phyloP scores from a whole-genome alignment of 2,113 vertebrate genomes.

The Plectropomus leopardus region DNA sequence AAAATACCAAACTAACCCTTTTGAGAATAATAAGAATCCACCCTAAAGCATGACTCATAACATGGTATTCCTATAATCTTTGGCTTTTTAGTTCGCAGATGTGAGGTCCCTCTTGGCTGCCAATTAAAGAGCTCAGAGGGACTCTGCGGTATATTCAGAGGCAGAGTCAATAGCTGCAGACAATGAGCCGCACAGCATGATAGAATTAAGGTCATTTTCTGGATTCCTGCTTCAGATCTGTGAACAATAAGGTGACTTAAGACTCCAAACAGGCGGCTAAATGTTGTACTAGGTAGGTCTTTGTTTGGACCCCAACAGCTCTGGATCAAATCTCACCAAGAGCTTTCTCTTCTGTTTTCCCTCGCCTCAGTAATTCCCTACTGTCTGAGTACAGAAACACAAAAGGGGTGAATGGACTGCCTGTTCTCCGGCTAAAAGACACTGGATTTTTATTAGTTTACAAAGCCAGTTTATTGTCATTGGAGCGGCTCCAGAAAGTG shows the following conservation, averaged over 20 bases:
- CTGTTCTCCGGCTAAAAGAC: constrained; percentile 36
- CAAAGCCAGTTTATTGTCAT: constrained; percentile 50
- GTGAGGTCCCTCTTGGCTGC: constrained; percentile 27
- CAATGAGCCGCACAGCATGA: constrained; percentile 6
- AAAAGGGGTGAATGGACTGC: constrained; percentile 55
- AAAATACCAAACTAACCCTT: too few relatives aligned
- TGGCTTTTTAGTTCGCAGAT: constrained; percentile 31
- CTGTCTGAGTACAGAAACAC: constrained; percentile 51
- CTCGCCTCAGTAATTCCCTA: constrained; percentile 32
- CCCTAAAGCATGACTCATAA: constrained; percentile 52
- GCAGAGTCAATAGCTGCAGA: constrained; percentile 15
- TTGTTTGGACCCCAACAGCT: constrained; percentile 33
- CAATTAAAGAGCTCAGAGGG: constrained; percentile 31
- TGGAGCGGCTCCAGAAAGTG: constrained; percentile 13
- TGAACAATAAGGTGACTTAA: constrained; percentile 38
- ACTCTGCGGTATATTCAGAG: constrained; percentile 29
- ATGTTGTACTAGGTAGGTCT: constrained; percentile 40
- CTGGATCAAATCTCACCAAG: constrained; percentile 39
- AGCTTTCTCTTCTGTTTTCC: constrained; percentile 31
- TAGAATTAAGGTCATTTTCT: constrained; percentile 28
- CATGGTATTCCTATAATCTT: constrained; percentile 23
- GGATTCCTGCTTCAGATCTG: constrained; percentile 18
- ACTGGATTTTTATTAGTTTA: constrained; percentile 52
- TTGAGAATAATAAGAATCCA: constrained; percentile 23
- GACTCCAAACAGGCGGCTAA: constrained; percentile 30